These are phyloP conservation scores for Cryptomyrus ogoouensis DNA, from an alignment of 2,113 vertebrate genomes.

Conservation along the genomic window DNA sequence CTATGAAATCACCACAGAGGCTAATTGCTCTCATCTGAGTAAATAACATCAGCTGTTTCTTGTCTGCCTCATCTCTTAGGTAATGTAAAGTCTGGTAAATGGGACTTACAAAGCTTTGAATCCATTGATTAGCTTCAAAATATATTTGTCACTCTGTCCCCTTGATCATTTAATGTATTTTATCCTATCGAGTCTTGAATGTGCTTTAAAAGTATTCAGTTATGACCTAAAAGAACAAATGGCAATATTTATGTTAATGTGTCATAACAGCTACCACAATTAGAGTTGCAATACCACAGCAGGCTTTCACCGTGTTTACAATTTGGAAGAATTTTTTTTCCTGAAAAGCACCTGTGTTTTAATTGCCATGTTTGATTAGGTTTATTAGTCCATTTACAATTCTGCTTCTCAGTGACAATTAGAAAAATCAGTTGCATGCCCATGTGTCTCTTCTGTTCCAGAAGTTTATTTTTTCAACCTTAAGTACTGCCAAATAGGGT, in stretches of 20 bases:
- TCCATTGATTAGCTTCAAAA: neutral
- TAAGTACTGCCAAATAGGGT: neutral
- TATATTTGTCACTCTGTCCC: neutral
- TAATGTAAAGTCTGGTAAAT: constrained; percentile 28
- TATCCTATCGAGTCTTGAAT: neutral
- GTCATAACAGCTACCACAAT: neutral
- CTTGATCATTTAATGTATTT: neutral
- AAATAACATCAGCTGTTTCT: constrained; percentile 38
- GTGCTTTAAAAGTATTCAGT: neutral
- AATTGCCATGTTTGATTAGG: neutral
- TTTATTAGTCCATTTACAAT: neutral
- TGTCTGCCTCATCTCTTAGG: constrained; percentile 30
- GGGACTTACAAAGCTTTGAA: neutral
- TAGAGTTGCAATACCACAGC: neutral
- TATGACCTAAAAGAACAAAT: neutral
- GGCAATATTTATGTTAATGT: neutral
- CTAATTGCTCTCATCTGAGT: constrained; percentile 50
- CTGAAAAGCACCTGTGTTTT: neutral
- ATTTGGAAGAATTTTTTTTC: neutral
- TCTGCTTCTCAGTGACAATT: constrained; percentile 1
- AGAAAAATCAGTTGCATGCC: neutral
- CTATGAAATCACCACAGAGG: constrained; percentile 42
- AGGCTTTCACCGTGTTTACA: neutral
- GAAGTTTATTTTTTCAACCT: neutral
- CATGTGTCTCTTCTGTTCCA: neutral